These are phyloP conservation scores for Drosophila prolongata DNA, from an alignment of 2,888 invertebrate genomes.

Conservation along the genomic window DNA sequence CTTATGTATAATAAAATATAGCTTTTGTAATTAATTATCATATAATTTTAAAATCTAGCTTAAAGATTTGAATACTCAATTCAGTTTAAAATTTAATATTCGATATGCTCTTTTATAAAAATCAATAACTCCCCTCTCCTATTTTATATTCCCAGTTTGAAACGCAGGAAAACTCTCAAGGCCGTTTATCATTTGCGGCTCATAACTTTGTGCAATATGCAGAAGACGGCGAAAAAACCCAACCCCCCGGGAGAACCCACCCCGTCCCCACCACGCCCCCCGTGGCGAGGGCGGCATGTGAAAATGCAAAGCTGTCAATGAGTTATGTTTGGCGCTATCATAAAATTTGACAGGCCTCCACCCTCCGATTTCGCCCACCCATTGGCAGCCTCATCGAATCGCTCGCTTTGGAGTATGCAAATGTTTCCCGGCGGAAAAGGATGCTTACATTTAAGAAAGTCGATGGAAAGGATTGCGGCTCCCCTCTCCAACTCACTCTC, in stretches of 20 bases:
- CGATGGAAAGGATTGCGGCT: slow-evolving; percentile 67
- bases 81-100: neutral
- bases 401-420: slow-evolving; percentile 31
- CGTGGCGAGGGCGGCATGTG: slow-evolving; percentile 63
- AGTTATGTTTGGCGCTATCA: slow-evolving; percentile 81
- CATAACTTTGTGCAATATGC: slow-evolving; percentile 80
- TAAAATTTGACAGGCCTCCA: slow-evolving; percentile 79
- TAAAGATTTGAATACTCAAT: no score
- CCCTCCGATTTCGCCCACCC: neutral
- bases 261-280: slow-evolving; percentile 18
- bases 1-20: no score
- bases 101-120: slow-evolving; percentile 28
- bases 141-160: neutral
- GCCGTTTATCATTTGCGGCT: slow-evolving; percentile 79
- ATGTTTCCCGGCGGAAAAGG: slow-evolving; percentile 53
- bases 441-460: slow-evolving; percentile 69
- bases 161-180: slow-evolving; percentile 18
- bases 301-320: slow-evolving; percentile 80
- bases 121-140: slow-evolving; percentile 55
- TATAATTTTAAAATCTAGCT: no score
- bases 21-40: no score
- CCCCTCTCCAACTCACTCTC: neutral
- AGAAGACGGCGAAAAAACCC: slow-evolving; percentile 52
- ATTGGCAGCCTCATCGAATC: slow-evolving; percentile 10
- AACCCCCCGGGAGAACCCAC: neutral